Evolutionary conservation across 2,113 vertebrate genomes (phyloP), one percentile per base, ranked within the genome.

Genomic region (Lota lota): DNA sequence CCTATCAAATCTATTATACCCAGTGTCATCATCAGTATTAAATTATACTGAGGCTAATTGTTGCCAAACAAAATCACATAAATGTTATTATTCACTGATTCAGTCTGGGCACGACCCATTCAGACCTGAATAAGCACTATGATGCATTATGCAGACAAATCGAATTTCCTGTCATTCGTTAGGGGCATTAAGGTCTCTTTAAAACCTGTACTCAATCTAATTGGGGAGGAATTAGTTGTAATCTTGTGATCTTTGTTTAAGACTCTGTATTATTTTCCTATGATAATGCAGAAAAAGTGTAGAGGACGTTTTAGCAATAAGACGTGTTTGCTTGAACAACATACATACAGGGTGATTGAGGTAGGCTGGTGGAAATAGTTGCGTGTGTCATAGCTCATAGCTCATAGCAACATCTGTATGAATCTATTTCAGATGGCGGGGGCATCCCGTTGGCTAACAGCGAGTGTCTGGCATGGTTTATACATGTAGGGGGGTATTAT

Each of bases 151-250:
- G 67, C 67, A 77, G 79, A 73, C 76, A 86, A 84, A 85, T 87
- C 83, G 75, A 70, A 87, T 88, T 89, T 76, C 15, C 51, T 64
- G 64, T 75, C 67, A 78, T 82, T 85, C 77, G 84, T 84, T 82
- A 80, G 63, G 66, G 19, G 62, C 68, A 59, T 62, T 72, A 54
- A 75, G 69, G 81, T 75, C 61, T 68, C 56, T 69, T 67, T 70
- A 20, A 68, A 80, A 89, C 85, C 85, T 88, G 79, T 79, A 58
- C 54, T 72, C 83, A 80, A 87, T 87, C 80, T 68, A 63, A 75
- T 72, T 72, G 74, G 64, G 70, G 68, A 40, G 70, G 64, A 80
- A 79, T 85, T 64, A 73, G 69, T 76, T 22, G 54, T 84, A 77
- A 81, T 79, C 69, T 73, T 15, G 17, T 33, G 28, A 33, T 33